phyloP scores from a whole-genome alignment of 2,113 vertebrate species.

The Trichechus manatus region DNA sequence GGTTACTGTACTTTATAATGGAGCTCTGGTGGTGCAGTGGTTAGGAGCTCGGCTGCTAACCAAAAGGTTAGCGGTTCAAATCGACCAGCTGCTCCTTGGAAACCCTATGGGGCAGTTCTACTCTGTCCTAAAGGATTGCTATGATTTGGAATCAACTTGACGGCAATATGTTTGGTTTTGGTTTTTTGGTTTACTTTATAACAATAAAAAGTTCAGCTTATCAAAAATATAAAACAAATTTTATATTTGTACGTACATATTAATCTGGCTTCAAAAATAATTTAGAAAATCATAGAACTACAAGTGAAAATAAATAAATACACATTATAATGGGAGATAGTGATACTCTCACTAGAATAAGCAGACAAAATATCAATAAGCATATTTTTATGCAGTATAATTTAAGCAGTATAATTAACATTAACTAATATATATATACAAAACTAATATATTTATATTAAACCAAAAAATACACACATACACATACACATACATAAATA shows the following conservation, averaged over 20 bases:
- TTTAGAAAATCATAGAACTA: background rate
- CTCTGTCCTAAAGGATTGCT: too few species aligned
- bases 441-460: too few species aligned
- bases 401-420: background rate
- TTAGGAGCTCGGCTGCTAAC: too few species aligned
- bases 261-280: background rate
- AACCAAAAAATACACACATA: too few species aligned
- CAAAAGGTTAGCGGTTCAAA: too few species aligned
- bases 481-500: too few species aligned
- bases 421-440: background rate
- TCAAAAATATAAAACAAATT: background rate
- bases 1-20: too few species aligned
- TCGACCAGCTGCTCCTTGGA: too few species aligned
- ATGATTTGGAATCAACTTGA: too few species aligned
- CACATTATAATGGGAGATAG: background rate
- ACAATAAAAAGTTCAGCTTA: background rate
- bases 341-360: background rate
- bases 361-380: background rate
- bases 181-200: background rate
- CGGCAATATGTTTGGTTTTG: too few species aligned
- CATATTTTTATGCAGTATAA: background rate
- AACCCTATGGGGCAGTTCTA: too few species aligned
- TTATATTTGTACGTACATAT: background rate
- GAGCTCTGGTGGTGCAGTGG: too few species aligned
- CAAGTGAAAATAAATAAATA: background rate